These are phyloP conservation scores for Thereva unica DNA, from an alignment of 2,888 invertebrate species.

Conservation along the genomic window DNA sequence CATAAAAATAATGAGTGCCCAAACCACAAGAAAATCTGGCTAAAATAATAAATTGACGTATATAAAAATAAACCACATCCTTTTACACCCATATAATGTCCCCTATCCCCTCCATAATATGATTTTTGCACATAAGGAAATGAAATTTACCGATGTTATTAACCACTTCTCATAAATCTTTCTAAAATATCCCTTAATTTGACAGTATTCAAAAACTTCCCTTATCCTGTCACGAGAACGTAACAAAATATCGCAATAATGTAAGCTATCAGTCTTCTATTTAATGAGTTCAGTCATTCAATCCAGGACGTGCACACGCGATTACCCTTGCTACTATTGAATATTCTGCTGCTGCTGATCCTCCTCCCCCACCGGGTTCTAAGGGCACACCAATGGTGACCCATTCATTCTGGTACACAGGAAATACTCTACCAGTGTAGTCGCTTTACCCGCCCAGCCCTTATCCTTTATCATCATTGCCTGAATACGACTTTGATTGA, in stretches of 20 bases:
- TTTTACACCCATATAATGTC: too few relatives aligned
- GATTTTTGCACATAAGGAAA: too few relatives aligned
- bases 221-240: slow-evolving; percentile 8
- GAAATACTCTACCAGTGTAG: not conserved
- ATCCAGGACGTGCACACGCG: not conserved
- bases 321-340: slow-evolving; percentile 12
- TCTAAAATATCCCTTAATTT: slow-evolving; percentile 1
- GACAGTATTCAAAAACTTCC: slow-evolving; percentile 14
- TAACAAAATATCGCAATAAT: slow-evolving; percentile 18
- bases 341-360: slow-evolving; percentile 1
- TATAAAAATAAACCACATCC: too few relatives aligned
- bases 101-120: too few relatives aligned
- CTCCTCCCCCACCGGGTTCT: slow-evolving; percentile 2
- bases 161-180: too few relatives aligned
- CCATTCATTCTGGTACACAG: not conserved
- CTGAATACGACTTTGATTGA: slow-evolving; percentile 24
- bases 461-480: not conserved
- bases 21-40: too few relatives aligned
- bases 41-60: too few relatives aligned
- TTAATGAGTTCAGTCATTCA: slow-evolving; percentile 28
- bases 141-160: too few relatives aligned
- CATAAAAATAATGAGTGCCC: too few relatives aligned
- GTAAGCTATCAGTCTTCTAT: slow-evolving; percentile 22
- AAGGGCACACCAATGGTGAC: slow-evolving; percentile 1
- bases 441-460: too few relatives aligned